Conservation (phyloP, 2,888 invertebrate species). For the Philhelius pedissequus region DNA sequence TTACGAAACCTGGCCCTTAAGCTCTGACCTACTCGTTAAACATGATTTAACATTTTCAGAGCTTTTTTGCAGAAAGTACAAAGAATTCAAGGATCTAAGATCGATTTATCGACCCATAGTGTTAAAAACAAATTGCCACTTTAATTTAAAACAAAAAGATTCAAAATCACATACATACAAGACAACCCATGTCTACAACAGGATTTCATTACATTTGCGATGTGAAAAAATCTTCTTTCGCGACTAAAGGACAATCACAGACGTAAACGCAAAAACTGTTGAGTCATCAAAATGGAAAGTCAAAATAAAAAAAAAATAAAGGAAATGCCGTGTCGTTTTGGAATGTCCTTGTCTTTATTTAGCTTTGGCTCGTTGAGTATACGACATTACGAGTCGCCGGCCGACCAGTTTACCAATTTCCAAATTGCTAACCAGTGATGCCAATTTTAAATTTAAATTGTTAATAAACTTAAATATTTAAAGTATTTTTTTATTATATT, state of each 20-base stretch:
- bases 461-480: no score
- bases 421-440: background rate
- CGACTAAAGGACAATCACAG: slow-evolving; percentile 65
- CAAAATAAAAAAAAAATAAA: slow-evolving; percentile 41
- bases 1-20: background rate
- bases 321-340: slow-evolving; percentile 52
- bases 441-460: background rate
- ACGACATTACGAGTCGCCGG: background rate
- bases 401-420: background rate
- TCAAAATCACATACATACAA: background rate
- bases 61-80: background rate
- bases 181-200: background rate
- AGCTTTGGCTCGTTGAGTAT: background rate
- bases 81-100: background rate
- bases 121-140: background rate
- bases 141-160: background rate
- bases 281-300: slow-evolving; percentile 67
- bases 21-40: background rate
- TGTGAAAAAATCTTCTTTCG: slow-evolving; percentile 3
- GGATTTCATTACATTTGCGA: background rate
- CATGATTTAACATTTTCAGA: background rate
- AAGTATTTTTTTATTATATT: no score
- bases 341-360: slow-evolving; percentile 60
- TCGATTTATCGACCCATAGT: background rate
- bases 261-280: slow-evolving; percentile 66